phyloP scores from a whole-genome alignment of 2,113 vertebrate genomes.

The Pelodiscus sinensis region DNA sequence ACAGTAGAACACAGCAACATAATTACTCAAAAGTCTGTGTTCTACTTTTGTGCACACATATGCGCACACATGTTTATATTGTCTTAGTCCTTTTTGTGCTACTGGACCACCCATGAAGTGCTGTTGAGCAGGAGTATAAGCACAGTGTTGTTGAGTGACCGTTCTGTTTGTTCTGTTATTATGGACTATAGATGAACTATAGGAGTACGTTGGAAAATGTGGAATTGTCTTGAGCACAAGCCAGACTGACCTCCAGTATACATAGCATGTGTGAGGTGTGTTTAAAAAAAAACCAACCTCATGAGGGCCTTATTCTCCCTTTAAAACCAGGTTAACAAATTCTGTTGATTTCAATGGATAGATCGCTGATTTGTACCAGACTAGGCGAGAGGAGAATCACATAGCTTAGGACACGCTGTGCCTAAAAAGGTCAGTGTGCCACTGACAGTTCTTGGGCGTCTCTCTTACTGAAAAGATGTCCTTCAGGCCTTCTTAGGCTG shows the following conservation, averaged over 20 bases:
- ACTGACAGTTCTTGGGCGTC: not conserved
- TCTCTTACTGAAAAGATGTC: not conserved
- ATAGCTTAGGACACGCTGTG: not conserved
- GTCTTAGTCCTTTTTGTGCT: not conserved
- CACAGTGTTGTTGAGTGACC: not conserved
- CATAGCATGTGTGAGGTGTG: rapidly evolving
- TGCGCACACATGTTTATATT: not conserved
- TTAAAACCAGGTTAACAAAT: not conserved
- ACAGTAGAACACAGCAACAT: not conserved
- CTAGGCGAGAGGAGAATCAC: no score
- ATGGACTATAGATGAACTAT: not conserved
- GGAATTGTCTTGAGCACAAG: not conserved
- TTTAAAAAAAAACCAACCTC: not conserved
- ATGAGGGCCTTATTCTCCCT: rapidly evolving
- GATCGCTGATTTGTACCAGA: rapidly evolving
- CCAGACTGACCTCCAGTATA: not conserved
- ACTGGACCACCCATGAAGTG: not conserved
- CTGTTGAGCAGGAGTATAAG: not conserved
- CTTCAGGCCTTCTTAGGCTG: not conserved
- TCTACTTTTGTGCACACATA: no score
- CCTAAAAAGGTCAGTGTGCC: not conserved
- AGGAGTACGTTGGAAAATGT: not conserved
- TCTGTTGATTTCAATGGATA: not conserved
- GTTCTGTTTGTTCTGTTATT: not conserved
- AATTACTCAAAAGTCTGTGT: not conserved